Percentiles rank a stretch among this genome's conserved stretches.
Conservation (phyloP, 2,888 invertebrate species). For the Euphydryas editha region DNA sequence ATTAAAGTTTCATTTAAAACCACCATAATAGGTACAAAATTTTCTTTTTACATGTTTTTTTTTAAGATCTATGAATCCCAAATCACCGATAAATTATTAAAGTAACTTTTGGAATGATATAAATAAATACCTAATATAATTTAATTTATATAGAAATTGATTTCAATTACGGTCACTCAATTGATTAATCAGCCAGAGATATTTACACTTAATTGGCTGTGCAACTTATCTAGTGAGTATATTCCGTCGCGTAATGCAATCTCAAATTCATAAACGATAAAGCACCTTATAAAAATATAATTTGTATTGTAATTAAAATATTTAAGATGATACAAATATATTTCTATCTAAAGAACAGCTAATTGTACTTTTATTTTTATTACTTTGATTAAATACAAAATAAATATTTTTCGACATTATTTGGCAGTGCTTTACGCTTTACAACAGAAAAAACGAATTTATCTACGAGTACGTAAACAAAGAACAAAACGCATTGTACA, state of each 20-base stretch:
- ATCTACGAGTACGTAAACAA: not conserved
- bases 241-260: slow-evolving; percentile 14
- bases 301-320: slow-evolving; percentile 36
- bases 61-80: too few relatives aligned
- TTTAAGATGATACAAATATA: slow-evolving; percentile 49
- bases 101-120: not conserved
- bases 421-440: slow-evolving; percentile 12
- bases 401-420: not conserved
- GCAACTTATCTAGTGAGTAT: slow-evolving; percentile 10
- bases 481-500: not conserved
- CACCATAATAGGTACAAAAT: too few relatives aligned
- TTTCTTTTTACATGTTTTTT: not conserved
- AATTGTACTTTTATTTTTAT: slow-evolving; percentile 68
- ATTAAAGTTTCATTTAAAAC: too few relatives aligned
- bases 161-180: not conserved
- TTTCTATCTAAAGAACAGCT: slow-evolving; percentile 55
- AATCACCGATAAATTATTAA: not conserved
- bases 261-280: slow-evolving; percentile 31
- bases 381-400: slow-evolving; percentile 43
- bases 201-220: not conserved
- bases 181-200: slow-evolving; percentile 1
- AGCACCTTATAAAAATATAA: slow-evolving; percentile 48
- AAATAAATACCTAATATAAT: slow-evolving; percentile 3
- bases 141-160: not conserved
- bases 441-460: not conserved